Base-by-base conservation (phyloP, 2,113 vertebrate species). In the Phrynosoma blainvillii region DNA sequence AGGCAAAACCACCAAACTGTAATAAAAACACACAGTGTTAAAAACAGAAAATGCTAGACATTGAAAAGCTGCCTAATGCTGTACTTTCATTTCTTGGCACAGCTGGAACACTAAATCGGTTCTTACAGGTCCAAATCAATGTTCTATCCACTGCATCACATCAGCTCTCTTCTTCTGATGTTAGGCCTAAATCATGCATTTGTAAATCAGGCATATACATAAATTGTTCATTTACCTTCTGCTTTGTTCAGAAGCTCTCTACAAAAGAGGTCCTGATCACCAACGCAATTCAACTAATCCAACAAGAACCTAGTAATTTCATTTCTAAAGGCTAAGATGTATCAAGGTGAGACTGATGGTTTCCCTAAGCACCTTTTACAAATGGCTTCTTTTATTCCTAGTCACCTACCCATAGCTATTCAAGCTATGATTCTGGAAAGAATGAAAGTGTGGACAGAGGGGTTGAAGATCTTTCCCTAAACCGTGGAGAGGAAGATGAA, bases 381-480 rank as follows among this genome's bases (percentile, higher is more conserved):
- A 32, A 30, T 32, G 32, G 85, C 65, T 83, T 88, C 74, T 40
- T 96, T 88, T 94, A 3, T 92, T 97, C 93, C 88, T 94, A 98
- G 97, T 98, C 97, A 83, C 97, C 97, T 71, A 96, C 97, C 79
- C 97, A 98, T 78, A 98, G 97, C 94, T 98, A 96, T 90, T 98
- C 97, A 89, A 98, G 97, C 94, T 98, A 97, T 78, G 97, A 97
- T 85, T 98, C 97, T 81, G 97, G 97, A 84, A 98, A 97, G 95
- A 97, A 97, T 85, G 97, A 98, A 93, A 97, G 97, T 59, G 95
- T 96, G 74, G 97, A 95, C 73, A 95, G 97, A 91, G 97, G 97
- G 36, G 96, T 96, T 40, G 97, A 97, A 95, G 97, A 98, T 88
- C 95, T 97, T 59, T 98, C 97, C 84, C 94, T 97, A 76, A 97